phyloP scores from a whole-genome alignment of 1,140 invertebrate species.

The Ditylenchus dipsaci region DNA sequence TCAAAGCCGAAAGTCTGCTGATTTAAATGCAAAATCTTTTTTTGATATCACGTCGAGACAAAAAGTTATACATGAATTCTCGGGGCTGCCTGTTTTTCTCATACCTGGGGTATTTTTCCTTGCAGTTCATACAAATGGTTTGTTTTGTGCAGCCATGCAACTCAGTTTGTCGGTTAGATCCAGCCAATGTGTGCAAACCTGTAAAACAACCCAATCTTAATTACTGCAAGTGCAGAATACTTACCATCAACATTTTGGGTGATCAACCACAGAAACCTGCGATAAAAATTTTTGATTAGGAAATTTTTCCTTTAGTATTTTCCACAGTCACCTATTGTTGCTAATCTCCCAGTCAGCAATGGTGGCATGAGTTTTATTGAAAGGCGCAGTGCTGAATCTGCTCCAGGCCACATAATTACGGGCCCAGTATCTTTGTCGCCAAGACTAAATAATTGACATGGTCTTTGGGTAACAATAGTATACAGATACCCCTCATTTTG shows the following conservation, averaged over 20 bases:
- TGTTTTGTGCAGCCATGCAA: conserved; percentile 77
- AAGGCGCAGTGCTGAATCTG: conserved; percentile 63
- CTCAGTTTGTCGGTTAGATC: conserved; percentile 77
- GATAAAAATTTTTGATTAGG: neutral
- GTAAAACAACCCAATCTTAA: neutral
- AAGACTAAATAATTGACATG: conserved; percentile 37
- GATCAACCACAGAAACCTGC: conserved; percentile 64
- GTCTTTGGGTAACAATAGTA: too few relatives aligned
- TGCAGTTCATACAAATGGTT: conserved; percentile 78
- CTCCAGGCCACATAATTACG: conserved; percentile 89
- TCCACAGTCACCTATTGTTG: neutral
- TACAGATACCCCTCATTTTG: too few relatives aligned
- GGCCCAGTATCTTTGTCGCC: conserved; percentile 85
- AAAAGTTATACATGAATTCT: too few relatives aligned
- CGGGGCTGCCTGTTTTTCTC: neutral
- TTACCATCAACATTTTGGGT: conserved; percentile 90
- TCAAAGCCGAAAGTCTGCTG: too few relatives aligned
- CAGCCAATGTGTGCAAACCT: conserved; percentile 78
- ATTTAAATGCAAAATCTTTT: too few relatives aligned
- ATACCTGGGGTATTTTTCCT: conserved; percentile 66
- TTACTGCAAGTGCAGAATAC: neutral
- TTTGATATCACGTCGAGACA: too few relatives aligned
- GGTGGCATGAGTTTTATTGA: conserved; percentile 62
- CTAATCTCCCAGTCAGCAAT: conserved; percentile 62
- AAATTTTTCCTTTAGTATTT: neutral